A percentile compares a stretch with the other conserved stretches of the same genome.
Evolutionary conservation across 2,888 invertebrate species (phyloP).

Genomic region (Patella caerulea): DNA sequence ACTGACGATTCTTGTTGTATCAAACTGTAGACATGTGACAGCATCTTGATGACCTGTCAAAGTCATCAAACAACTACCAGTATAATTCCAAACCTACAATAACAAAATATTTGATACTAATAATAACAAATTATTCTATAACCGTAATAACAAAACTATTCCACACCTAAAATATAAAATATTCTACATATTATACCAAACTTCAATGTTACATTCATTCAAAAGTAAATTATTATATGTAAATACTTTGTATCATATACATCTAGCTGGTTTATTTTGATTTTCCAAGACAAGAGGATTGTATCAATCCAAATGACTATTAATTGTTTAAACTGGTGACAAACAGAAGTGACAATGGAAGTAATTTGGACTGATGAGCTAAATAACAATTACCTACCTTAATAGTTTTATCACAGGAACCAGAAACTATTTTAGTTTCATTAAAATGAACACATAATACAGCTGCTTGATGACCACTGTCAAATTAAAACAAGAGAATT

Average conservation of each 20-base stretch:
- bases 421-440: slow-evolving; percentile 71
- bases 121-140: too few relatives aligned
- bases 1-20: slow-evolving; percentile 72
- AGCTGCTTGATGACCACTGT: slow-evolving; percentile 73
- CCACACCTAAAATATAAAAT: too few relatives aligned
- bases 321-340: too few relatives aligned
- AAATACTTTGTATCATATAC: too few relatives aligned
- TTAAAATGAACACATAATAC: slow-evolving; percentile 74
- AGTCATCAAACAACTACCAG: slow-evolving; percentile 71
- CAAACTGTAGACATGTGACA: slow-evolving; percentile 74
- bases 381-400: slow-evolving; percentile 62
- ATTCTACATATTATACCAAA: too few relatives aligned
- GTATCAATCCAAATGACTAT: too few relatives aligned
- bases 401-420: slow-evolving; percentile 73
- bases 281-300: too few relatives aligned
- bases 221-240: too few relatives aligned
- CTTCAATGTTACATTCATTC: too few relatives aligned
- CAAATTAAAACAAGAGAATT: background rate
- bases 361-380: background rate
- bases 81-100: slow-evolving; percentile 72
- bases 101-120: too few relatives aligned
- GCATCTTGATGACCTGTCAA: slow-evolving; percentile 73
- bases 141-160: too few relatives aligned
- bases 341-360: background rate
- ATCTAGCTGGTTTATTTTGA: too few relatives aligned